Evolutionary conservation across 2,888 invertebrate species (phyloP), one percentile per base, ranked within the genome.

Genomic region (Dynastes tityus): DNA sequence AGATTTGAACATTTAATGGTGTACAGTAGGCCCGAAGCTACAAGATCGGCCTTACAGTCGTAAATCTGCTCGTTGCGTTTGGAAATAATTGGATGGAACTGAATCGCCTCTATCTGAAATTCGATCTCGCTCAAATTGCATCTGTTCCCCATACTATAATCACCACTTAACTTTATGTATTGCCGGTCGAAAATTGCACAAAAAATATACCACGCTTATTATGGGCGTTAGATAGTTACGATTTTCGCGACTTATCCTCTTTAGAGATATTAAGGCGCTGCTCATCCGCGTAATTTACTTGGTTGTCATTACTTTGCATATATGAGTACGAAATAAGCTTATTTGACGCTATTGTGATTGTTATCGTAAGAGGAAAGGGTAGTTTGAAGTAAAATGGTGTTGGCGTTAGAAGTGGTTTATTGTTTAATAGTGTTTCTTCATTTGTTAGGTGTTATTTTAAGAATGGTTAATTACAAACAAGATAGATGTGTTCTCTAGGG

Each of bases 21-120:
- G 29, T 45, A 22, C n/a, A 22, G 45, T 68, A 68, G 68, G 68
- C 68, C 68, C 13, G 51, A 51, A 68, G 68, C 51, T 51, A 51
- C 49, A 49, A 68, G 51, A 68, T 49, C 68, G 68, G 29, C 63
- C 32, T 8, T 4, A 32, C 29, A 0, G 58, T 16, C 22, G 58
- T 73, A 73, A 73, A 73, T 73, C 73, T 73, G 37, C n/a, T 22
- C 55, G 71, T 58, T 58, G 58, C 73, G 55, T 73, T 73, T 58
- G 73, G 22, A 58, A 73, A 73, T 73, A 73, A 73, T 73, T 73
- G 73, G 73, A 73, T 58, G 73, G 73, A 73, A 73, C 73, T 58
- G 73, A 58, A 58, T 37, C 71, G 55, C 71, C 37, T 73, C 73
- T 73, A 73, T 73, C 73, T 73, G 73, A 73, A 73, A 73, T 58